Evolutionary conservation across 2,888 invertebrate species (phyloP), one percentile per base, ranked within the genome.

Genomic region (Stegana nigrithorax): DNA sequence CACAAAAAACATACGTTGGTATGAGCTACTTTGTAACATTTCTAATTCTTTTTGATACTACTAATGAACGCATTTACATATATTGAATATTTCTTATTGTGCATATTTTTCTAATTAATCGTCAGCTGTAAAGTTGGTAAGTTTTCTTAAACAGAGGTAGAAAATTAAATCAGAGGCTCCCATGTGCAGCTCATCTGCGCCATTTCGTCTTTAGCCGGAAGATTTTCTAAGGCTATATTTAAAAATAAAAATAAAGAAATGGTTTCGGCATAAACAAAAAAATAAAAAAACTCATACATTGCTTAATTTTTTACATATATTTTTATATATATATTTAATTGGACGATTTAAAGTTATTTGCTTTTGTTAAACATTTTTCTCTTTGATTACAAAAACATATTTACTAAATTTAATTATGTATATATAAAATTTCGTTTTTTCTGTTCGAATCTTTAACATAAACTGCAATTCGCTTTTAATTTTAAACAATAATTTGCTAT

Each of bases 361-460:
- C 39, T 26, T 39, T 60, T 26, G 26, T 12, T 50, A 26, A 50
- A 50, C 25, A 26, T 25, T 50, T 50, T 14, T 50, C 32, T n/a
- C n/a, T n/a, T n/a, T 53, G 19, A 47, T 44, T 59, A 29, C 59
- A 62, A 45, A 65, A 60, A 65, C 56, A 57, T 60, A 62, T 65
- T 58, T 44, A 60, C 53, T 60, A 50, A 51, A 58, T 58, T 55
- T 53, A 60, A 56, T n/a, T n/a, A n/a, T n/a, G n/a, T n/a, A n/a
- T n/a, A n/a, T n/a, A n/a, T n/a, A n/a, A n/a, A n/a, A n/a, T n/a
- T n/a, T n/a, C n/a, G n/a, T n/a, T n/a, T n/a, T n/a, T n/a, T n/a
- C n/a, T n/a, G n/a, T n/a, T n/a, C n/a, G n/a, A n/a, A n/a, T n/a
- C n/a, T n/a, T n/a, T n/a, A n/a, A n/a, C n/a, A n/a, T n/a, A n/a